Evolutionary conservation across 2,797 vertebrate genomes (phyloP), one percentile per base, ranked within the genome.

Genomic region (Scolopax bukidnonensis): DNA sequence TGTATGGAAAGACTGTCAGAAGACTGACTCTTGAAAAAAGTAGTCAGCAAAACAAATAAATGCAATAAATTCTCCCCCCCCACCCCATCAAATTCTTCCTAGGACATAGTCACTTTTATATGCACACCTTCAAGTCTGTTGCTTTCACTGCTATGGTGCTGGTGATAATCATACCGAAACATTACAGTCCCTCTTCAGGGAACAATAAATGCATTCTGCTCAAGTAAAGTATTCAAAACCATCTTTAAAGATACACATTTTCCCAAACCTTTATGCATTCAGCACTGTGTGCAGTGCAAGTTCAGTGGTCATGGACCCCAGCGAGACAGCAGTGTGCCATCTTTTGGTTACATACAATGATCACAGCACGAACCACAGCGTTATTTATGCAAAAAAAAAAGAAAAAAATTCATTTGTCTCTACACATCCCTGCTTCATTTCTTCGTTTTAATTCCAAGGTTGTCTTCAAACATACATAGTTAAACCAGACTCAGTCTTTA

Each of bases 51-150:
- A 20, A 24, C 12, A 40, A 56, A 36, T 30, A 78, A 53, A 40
- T 21, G 45, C 33, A 67, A 36, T 51, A 30, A 6, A 6, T 4
- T 23, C 5, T 3, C 2, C 13, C 17, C 5, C 1, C 5, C 6
- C 12, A 6, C 16, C 16, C 16, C 33, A 4, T 15, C 45, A 32
- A 8, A 28, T 60, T 77, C 30, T 24, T 53, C 51, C 51, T 23
- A 36, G 53, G 43, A 63, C 28, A 28, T 1, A 6, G 47, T 71
- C n/a, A n/a, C 16, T 73, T 19, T 19, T 33, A 9, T 3, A 45
- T 6, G 12, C 17, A 1, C 8, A 18, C 21, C 7, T 38, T 63
- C 41, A 50, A n/a, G 19, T 7, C 73, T 63, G 61, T 30, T 74
- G 54, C 38, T 47, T 64, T 75, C 45, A 27, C 43, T 41, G 50